Conservation (phyloP, 2,797 vertebrate genomes). For the Scarus forsteni region DNA sequence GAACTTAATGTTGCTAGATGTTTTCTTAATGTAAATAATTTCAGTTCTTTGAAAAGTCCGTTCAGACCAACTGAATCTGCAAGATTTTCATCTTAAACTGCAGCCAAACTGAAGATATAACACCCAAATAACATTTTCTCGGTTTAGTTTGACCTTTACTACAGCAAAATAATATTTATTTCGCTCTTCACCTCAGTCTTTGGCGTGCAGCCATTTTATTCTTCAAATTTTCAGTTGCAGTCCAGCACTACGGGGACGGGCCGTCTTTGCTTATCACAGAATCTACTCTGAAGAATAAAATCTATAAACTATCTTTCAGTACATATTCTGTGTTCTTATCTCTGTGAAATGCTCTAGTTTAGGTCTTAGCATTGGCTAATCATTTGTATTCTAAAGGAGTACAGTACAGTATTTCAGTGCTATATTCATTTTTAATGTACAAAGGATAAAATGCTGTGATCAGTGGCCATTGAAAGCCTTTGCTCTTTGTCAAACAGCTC, state of each 20-base stretch:
- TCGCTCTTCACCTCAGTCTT: constrained; percentile 28
- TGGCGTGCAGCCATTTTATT: constrained; percentile 49
- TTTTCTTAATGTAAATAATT: background rate
- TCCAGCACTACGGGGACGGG: constrained; percentile 4
- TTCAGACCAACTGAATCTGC: background rate
- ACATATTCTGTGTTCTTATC: background rate
- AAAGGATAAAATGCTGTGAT: constrained; percentile 58
- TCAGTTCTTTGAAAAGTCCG: no score
- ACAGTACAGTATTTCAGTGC: constrained; percentile 33
- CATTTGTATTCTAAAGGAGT: constrained; percentile 51
- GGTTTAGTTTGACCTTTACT: constrained; percentile 1
- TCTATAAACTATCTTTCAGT: constrained; percentile 7
- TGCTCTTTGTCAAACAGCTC: constrained; percentile 53
- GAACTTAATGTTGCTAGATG: background rate
- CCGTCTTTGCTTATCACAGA: background rate
- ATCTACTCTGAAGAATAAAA: constrained; percentile 20
- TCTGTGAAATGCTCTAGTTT: constrained; percentile 20
- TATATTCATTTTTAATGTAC: constrained; percentile 59
- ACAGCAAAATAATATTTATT: constrained; percentile 2
- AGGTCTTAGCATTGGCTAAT: constrained; percentile 7
- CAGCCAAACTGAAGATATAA: background rate
- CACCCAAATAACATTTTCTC: background rate
- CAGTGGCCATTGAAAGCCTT: constrained; percentile 54
- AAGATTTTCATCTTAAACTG: background rate
- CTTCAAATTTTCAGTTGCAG: constrained; percentile 26